Base-by-base conservation (phyloP, 2,797 vertebrate genomes). In the Parauchenoglanis ngamensis region DNA sequence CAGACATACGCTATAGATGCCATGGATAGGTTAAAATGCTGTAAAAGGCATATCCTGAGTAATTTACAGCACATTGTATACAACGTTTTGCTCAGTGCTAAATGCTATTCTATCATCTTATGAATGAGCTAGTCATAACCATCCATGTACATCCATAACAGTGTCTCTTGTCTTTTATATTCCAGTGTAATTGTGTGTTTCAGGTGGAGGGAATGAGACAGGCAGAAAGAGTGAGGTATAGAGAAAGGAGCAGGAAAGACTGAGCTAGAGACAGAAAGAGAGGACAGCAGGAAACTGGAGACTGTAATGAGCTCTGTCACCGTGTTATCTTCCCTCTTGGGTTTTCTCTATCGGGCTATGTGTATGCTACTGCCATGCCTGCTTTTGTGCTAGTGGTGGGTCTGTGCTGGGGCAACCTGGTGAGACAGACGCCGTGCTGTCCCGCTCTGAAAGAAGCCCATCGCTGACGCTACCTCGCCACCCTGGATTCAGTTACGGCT, bases 381-480 rank as follows among this genome's bases (percentile, higher is more conserved):
- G 86, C 78, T 67, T 89, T 92, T 93, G 93, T 90, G 92, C 90
- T 92, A 83, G 89, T 57, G 25, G 44, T 88, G 67, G 68, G 87
- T 73, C 68, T 92, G 89, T 87, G 87, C 86, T 87, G 25, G 92
- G 92, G 91, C 92, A 86, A 46, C 57, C 35, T 91, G 91, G 92
- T 87, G 91, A 96, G 95, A 95, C 95, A 93, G 95, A 95, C 93
- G 94, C 90, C 93, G 92, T 94, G 92, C 93, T 94, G 94, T 96
- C 94, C 93, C 91, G 93, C 91, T 82, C 88, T 86, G 90, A 94
- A 94, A 91, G 92, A 90, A 93, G 94, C 93, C 93, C 92, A 91
- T 86, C 76, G 86, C 93, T 93, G 94, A 92, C 90, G 57, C 57
- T 81, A 81, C 78, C 93, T 85, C 89, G 88, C 91, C 89, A 88